Conservation (phyloP, 2,888 invertebrate genomes). For the Drosophila austrosaltans region DNA sequence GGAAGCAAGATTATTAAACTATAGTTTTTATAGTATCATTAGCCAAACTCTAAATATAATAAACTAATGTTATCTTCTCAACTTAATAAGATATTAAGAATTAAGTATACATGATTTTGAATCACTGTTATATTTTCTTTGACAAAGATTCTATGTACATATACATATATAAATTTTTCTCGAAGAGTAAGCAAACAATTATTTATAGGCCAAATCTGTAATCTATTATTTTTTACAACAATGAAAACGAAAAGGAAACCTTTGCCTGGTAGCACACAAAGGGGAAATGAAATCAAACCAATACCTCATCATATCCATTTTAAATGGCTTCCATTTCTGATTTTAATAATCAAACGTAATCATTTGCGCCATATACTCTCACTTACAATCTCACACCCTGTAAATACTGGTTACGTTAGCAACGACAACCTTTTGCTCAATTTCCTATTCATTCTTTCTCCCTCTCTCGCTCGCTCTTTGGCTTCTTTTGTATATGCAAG, state of each 20-base stretch:
- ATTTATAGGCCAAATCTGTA: not conserved
- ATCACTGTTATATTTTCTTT: too few species aligned
- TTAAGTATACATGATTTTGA: too few species aligned
- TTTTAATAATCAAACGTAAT: slow-evolving; percentile 19
- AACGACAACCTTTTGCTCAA: slow-evolving; percentile 16
- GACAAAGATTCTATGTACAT: too few species aligned
- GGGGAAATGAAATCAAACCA: not conserved
- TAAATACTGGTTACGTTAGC: slow-evolving; percentile 23
- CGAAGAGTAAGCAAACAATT: too few species aligned
- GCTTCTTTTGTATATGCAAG: slow-evolving; percentile 6
- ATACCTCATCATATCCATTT: slow-evolving; percentile 3
- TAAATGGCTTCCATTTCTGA: slow-evolving; percentile 25
- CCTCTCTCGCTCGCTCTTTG: not conserved
- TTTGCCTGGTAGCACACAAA: too few species aligned
- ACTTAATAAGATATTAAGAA: too few species aligned
- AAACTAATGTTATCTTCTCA: too few species aligned
- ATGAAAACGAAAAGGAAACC: not conserved
- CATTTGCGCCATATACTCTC: slow-evolving; percentile 29
- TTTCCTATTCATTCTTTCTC: slow-evolving; percentile 14
- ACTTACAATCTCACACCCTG: too few species aligned
- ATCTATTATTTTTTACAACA: not conserved
- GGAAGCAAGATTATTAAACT: too few species aligned
- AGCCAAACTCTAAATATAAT: too few species aligned
- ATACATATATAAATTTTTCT: too few species aligned
- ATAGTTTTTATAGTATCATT: too few species aligned